Percentiles rank a stretch among this genome's conserved stretches.
Evolutionary conservation across 1,140 invertebrate species (phyloP).

Genomic region (Drosophila virilis): DNA sequence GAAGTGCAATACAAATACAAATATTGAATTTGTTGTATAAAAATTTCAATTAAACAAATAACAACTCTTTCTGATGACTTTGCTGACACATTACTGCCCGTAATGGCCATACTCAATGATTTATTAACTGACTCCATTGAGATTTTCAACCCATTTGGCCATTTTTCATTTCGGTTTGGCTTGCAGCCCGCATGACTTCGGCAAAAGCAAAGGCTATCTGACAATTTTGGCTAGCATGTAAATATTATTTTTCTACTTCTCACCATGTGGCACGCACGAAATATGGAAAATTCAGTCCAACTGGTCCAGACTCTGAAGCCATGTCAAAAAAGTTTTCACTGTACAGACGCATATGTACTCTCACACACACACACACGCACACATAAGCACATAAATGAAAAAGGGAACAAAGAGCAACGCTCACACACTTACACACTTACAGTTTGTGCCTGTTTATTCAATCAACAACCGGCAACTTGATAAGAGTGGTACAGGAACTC

Average conservation of each 20-base stretch:
- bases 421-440: slow-evolving; percentile 20
- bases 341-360: slow-evolving; percentile 12
- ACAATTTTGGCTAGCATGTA: slow-evolving; percentile 68
- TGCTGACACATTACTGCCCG: slow-evolving; percentile 38
- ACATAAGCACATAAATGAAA: slow-evolving; percentile 10
- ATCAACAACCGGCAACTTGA: slow-evolving; percentile 64
- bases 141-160: slow-evolving; percentile 31
- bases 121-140: slow-evolving; percentile 50
- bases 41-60: slow-evolving; percentile 16
- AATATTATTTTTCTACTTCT: slow-evolving; percentile 76
- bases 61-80: slow-evolving; percentile 23
- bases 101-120: slow-evolving; percentile 34
- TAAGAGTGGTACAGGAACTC: slow-evolving; percentile 36
- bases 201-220: slow-evolving; percentile 60
- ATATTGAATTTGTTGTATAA: slow-evolving; percentile 4
- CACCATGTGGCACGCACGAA: slow-evolving; percentile 35
- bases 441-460: slow-evolving; percentile 72
- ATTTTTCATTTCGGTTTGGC: slow-evolving; percentile 32
- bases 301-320: slow-evolving; percentile 27
- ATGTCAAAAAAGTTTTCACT: slow-evolving; percentile 57
- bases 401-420: slow-evolving; percentile 13
- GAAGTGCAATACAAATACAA: slow-evolving; percentile 7
- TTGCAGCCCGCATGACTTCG: slow-evolving; percentile 23
- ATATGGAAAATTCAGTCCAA: slow-evolving; percentile 27
- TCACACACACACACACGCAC: slow-evolving; percentile 21